Evolutionary conservation across 2,113 vertebrate species (phyloP).

Genomic region (Calyptomena viridis): DNA sequence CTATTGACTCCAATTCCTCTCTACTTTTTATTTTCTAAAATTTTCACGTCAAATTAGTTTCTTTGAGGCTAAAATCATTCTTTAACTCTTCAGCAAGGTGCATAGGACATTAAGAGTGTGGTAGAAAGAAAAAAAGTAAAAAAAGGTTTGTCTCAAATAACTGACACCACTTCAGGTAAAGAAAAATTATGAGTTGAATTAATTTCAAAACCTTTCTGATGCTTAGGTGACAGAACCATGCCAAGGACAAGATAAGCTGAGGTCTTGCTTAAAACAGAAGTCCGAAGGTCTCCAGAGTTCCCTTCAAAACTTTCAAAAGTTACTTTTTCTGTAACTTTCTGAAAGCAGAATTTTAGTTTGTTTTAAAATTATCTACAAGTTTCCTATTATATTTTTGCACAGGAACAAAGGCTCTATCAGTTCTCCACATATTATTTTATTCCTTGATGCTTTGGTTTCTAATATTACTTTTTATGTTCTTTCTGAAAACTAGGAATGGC

Average conservation of each 20-base stretch:
- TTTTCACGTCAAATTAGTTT: not conserved
- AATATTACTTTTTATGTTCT: not conserved
- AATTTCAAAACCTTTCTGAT: not conserved
- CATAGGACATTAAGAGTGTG: not conserved
- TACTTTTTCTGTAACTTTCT: not conserved
- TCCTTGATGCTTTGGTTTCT: not conserved
- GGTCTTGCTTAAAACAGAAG: not conserved
- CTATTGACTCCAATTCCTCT: not conserved
- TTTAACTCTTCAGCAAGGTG: not conserved
- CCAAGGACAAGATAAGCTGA: not conserved
- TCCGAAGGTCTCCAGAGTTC: not conserved
- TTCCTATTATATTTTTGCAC: not conserved
- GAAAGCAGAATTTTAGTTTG: not conserved
- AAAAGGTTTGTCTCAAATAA: not conserved
- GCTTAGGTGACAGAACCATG: not conserved
- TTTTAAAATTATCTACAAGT: not conserved
- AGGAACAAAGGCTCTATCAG: not conserved
- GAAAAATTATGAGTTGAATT: not conserved
- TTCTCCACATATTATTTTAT: not conserved
- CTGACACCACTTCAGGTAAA: not conserved
- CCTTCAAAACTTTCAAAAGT: accelerated
- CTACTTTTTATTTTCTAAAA: not conserved
- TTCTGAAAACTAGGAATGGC: not conserved
- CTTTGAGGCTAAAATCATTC: not conserved
- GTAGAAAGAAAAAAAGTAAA: not conserved